Base-by-base conservation (phyloP, 2,113 vertebrate genomes). In the Polypterus senegalus region DNA sequence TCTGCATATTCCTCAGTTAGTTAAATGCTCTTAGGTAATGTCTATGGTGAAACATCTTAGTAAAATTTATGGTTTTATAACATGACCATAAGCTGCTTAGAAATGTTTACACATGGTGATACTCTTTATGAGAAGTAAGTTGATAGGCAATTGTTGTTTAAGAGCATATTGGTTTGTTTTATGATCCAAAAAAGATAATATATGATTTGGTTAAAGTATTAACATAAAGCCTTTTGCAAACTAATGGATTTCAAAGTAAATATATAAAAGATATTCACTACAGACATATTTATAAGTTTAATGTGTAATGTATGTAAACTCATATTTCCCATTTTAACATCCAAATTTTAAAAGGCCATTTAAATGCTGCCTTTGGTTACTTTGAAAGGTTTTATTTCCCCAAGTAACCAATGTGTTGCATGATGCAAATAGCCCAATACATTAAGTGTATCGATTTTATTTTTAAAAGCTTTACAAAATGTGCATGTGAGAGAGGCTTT, bases 11-110 rank as follows among this genome's bases (percentile, higher is more conserved):
- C 27, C 27, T 27, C 27, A 27, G 27, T 27, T 27, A 27, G 27
- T 27, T 27, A 27, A 27, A 27, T 27, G 27, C 27, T 27, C 27
- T 27, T 27, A 27, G 27, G 27, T 27, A 27, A 27, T 27, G 27
- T 27, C 27, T 27, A 60, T 75, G 72, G 66, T 49, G 67, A 70
- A 74, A 81, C 62, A 51, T 54, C 63, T 68, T 75, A 46, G 59
- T 65, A 44, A 60, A 63, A 62, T 73, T 79, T 75, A 76, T 78
- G 72, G 71, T 70, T 78, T 73, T 74, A 64, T 77, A 68, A 54
- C 68, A 60, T 72, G 62, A 65, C 63, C 67, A 57, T 81, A 79
- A 81, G 76, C 49, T 46, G n/a, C 52, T 56, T 59, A 53, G 60
- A 63, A 59, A 67, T 69, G 60, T 66, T 58, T 53, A 64, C 52